Base-by-base conservation (phyloP, 2,888 invertebrate species). In the Perdita meconis region DNA sequence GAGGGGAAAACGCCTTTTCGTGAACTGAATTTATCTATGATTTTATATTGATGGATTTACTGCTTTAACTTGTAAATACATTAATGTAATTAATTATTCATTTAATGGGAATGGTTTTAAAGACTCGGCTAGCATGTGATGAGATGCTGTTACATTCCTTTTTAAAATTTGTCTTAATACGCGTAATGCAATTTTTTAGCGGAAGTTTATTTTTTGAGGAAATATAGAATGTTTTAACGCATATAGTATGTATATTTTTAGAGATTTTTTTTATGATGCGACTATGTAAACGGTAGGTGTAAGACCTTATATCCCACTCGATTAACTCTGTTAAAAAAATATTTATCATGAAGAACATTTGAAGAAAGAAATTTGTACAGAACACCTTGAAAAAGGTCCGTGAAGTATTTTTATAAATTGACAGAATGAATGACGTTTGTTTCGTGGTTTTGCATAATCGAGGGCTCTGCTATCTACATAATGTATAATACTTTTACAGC, bases 231-330 rank as follows among this genome's bases (percentile, higher is more conserved):
- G 83, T 88, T 88, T 82, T 84, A 81, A 86, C 75, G 81, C 88
- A 87, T 87, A 89, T 85, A 87, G 85, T 89, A 89, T 90, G 85
- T 89, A 89, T 90, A 89, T 90, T 90, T 90, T 88, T 89, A 89
- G 89, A 90, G 86, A 88, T 89, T 90, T 89, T n/a, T 89, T 90
- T 87, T 85, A 88, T 80, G 83, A 85, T 87, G 77, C 79, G 79
- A 82, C 72, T 76, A 79, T 77, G 73, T 81, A 81, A 72, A 75
- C 72, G 68, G 56, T 85, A 83, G 83, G 64, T 84, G 56, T 84
- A 84, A 82, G 78, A 78, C 63, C 61, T 60, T 73, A 30, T 61
- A 78, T 81, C 59, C 36, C 56, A 63, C 38, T 36, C 67, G 47
- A 65, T 67, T 63, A 69, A 63, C 60, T 72, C 47, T 22, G 63